phyloP scores from a whole-genome alignment of 30 jellyfish, hydroid and myxozoan species.

The Mastigias papua region DNA sequence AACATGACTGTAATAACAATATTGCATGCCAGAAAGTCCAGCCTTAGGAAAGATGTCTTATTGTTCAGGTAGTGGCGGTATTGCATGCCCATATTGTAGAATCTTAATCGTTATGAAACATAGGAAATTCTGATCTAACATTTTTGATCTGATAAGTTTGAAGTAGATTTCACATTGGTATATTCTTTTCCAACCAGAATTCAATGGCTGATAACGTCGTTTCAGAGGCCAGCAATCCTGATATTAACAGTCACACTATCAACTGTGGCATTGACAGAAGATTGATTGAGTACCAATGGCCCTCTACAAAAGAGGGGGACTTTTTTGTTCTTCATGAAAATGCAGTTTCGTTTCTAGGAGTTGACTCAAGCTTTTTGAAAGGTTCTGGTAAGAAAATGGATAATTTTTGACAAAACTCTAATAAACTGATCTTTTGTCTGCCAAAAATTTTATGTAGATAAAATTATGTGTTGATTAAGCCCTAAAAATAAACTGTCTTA shows the following conservation, averaged over 20 bases:
- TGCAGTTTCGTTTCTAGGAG: constrained; percentile 48
- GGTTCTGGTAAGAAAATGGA: not conserved
- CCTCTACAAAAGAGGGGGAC: constrained; percentile 57
- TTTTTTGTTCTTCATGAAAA: constrained; percentile 55
- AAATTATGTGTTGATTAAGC: not conserved
- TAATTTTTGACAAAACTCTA: not conserved
- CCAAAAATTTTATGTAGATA: not conserved
- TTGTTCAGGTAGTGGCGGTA: too few species aligned
- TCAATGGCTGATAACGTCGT: not conserved
- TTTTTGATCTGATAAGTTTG: not conserved
- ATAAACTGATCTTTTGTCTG: not conserved
- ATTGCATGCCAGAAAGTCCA: too few species aligned
- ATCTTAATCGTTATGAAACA: too few species aligned
- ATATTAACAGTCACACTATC: not conserved
- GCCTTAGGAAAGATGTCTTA: too few species aligned
- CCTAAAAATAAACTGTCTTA: not conserved
- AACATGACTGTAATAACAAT: too few species aligned
- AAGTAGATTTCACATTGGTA: not conserved
- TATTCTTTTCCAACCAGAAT: not conserved
- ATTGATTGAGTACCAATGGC: constrained; percentile 82
- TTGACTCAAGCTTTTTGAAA: not conserved
- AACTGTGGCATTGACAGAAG: not conserved
- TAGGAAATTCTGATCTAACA: too few species aligned
- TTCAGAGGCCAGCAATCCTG: not conserved
- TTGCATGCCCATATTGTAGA: too few species aligned